Evolutionary conservation across 2,113 vertebrate species (phyloP).

Genomic region (Scomber scombrus): DNA sequence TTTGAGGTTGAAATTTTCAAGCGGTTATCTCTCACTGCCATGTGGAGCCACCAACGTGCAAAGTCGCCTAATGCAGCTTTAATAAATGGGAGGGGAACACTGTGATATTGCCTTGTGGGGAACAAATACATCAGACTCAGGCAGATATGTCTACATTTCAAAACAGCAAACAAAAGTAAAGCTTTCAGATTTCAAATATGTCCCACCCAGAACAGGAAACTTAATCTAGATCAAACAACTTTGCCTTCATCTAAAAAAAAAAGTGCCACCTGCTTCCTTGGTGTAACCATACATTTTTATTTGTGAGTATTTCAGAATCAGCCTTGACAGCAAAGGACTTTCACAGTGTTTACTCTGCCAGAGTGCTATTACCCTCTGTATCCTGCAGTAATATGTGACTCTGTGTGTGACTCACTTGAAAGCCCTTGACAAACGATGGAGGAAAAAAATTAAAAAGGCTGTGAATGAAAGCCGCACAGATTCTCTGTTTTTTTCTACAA

Average conservation of each 20-base stretch:
- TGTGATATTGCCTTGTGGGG: constrained; percentile 3
- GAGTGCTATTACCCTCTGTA: constrained; percentile 15
- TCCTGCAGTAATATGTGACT: constrained; percentile 13
- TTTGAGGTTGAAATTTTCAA: not conserved
- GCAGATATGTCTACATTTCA: not conserved
- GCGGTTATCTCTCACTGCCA: constrained; percentile 24
- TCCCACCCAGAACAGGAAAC: not conserved
- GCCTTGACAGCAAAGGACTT: constrained; percentile 26
- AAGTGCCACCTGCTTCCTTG: constrained; percentile 18
- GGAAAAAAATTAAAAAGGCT: not conserved
- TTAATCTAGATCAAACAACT: constrained; percentile 2
- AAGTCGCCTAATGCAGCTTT: constrained; percentile 6
- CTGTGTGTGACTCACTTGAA: constrained; percentile 42
- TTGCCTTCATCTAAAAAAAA: not conserved
- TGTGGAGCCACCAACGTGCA: not conserved
- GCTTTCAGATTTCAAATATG: constrained; percentile 12
- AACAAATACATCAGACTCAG: constrained; percentile 1
- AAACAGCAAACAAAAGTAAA: not conserved
- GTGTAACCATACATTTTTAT: constrained; percentile 4
- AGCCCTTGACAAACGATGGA: constrained; percentile 13
- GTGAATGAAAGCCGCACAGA: constrained; percentile 9
- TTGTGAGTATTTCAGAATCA: not conserved
- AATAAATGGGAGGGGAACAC: constrained; percentile 3
- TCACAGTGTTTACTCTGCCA: constrained; percentile 11
- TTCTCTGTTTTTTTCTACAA: constrained; percentile 30